Evolutionary conservation across 1,140 invertebrate species (phyloP).

Genomic region (Brachionus manjavacas): DNA sequence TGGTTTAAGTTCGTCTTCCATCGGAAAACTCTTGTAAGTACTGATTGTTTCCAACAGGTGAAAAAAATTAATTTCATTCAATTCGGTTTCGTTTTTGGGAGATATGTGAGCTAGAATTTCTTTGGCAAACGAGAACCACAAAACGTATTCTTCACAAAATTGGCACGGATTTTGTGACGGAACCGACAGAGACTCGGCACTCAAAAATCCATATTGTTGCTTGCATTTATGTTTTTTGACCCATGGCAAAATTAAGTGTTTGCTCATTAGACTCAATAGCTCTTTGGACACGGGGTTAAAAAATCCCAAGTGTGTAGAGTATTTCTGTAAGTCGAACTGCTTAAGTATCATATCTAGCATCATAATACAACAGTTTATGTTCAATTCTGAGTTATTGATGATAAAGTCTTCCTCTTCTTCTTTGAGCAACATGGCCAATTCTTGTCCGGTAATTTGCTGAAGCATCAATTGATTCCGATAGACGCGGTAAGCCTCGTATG

Average conservation of each 20-base stretch:
- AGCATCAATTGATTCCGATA: constrained; percentile 41
- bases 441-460: constrained; percentile 42
- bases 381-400: constrained; percentile 34
- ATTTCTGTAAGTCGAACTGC: constrained; percentile 38
- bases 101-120: constrained; percentile 28
- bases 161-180: not conserved
- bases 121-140: constrained; percentile 39
- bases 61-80: constrained; percentile 20
- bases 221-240: constrained; percentile 30
- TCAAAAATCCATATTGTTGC: constrained; percentile 2
- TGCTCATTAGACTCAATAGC: constrained; percentile 25
- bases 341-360: constrained; percentile 22
- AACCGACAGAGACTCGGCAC: not conserved
- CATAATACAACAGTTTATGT: constrained; percentile 41
- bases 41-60: not conserved
- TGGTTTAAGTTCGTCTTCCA: not conserved
- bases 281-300: constrained; percentile 40
- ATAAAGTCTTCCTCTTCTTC: constrained; percentile 44
- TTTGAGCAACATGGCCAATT: constrained; percentile 24
- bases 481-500: constrained; percentile 42
- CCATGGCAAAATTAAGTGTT: constrained; percentile 42
- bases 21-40: not conserved
- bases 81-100: constrained; percentile 34
- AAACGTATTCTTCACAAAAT: constrained; percentile 41
- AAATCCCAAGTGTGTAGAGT: not conserved